These are phyloP conservation scores for Nephrotoma flavescens DNA, from an alignment of 2,888 invertebrate species.

Conservation along the genomic window DNA sequence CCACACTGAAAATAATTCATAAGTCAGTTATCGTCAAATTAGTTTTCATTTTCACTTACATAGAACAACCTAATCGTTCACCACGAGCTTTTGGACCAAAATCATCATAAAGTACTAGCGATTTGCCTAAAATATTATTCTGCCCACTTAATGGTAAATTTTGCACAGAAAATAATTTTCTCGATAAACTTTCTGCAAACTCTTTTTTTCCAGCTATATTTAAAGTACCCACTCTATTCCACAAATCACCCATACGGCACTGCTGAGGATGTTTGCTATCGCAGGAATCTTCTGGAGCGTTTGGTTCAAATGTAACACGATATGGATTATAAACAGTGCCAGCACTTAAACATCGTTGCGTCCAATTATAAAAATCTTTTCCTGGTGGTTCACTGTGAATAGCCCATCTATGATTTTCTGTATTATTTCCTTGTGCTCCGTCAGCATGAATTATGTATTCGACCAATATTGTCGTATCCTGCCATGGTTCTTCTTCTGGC, in stretches of 20 bases:
- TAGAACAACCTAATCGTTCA: slow-evolving; percentile 75
- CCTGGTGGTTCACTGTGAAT: slow-evolving; percentile 66
- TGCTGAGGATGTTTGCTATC: slow-evolving; percentile 38
- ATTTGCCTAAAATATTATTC: slow-evolving; percentile 59
- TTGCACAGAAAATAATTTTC: slow-evolving; percentile 64
- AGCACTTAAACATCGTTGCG: slow-evolving; percentile 64
- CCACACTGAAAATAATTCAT: slow-evolving; percentile 40
- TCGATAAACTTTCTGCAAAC: slow-evolving; percentile 47
- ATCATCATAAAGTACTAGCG: slow-evolving; percentile 77
- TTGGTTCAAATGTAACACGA: slow-evolving; percentile 46
- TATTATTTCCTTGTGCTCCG: slow-evolving; percentile 61
- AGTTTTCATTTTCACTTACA: slow-evolving; percentile 37
- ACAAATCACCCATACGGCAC: slow-evolving; percentile 66
- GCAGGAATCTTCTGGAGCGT: slow-evolving; percentile 44
- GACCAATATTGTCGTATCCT: slow-evolving; percentile 71
- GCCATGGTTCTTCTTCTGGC: slow-evolving; percentile 60
- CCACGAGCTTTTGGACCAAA: slow-evolving; percentile 77
- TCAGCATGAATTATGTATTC: slow-evolving; percentile 80
- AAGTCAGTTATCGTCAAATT: not conserved
- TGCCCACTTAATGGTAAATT: slow-evolving; percentile 61
- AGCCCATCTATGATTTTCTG: slow-evolving; percentile 66
- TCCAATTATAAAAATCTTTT: slow-evolving; percentile 84
- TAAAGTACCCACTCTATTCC: slow-evolving; percentile 51
- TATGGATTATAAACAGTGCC: slow-evolving; percentile 67
- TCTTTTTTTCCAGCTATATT: slow-evolving; percentile 59